phyloP scores from a whole-genome alignment of 1,140 invertebrate genomes.

The Lanistes nyassanus region DNA sequence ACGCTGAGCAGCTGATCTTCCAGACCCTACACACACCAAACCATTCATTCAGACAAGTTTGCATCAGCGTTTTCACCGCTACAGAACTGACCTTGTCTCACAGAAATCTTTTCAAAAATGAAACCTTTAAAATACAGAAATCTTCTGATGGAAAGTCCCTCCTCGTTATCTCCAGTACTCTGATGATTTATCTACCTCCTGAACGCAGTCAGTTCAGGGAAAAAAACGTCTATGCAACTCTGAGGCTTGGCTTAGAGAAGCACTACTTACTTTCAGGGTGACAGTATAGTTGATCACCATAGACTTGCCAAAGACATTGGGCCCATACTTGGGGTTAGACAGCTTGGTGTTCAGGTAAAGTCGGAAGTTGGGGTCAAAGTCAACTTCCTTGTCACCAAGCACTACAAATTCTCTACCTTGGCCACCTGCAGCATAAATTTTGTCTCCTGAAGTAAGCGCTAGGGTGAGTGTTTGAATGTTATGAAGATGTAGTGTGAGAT shows the following conservation, averaged over 20 bases:
- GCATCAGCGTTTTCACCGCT: no score
- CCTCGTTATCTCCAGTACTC: no score
- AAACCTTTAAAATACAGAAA: no score
- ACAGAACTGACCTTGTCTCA: no score
- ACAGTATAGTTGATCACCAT: slow-evolving; percentile 92
- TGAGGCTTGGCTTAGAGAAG: neutral
- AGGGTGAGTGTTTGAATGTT: no score
- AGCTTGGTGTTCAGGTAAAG: slow-evolving; percentile 90
- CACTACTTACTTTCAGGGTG: slow-evolving; percentile 75
- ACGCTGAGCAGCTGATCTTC: slow-evolving; percentile 90
- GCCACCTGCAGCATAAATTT: slow-evolving; percentile 66
- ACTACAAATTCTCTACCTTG: slow-evolving; percentile 77
- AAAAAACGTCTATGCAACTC: no score
- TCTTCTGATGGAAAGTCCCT: no score
- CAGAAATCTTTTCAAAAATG: no score
- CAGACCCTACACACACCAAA: slow-evolving; percentile 71
- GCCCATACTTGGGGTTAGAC: slow-evolving; percentile 85
- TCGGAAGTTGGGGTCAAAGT: slow-evolving; percentile 84
- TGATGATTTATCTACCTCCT: no score
- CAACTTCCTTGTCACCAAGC: slow-evolving; percentile 68
- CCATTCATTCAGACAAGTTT: neutral
- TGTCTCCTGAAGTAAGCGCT: neutral
- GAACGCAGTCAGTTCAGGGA: no score
- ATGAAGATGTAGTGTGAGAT: no score
- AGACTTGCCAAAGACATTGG: slow-evolving; percentile 84